Percentiles rank a stretch among this genome's conserved stretches.
Conservation (phyloP, 2,797 vertebrate species). For the Erethizon dorsatum region DNA sequence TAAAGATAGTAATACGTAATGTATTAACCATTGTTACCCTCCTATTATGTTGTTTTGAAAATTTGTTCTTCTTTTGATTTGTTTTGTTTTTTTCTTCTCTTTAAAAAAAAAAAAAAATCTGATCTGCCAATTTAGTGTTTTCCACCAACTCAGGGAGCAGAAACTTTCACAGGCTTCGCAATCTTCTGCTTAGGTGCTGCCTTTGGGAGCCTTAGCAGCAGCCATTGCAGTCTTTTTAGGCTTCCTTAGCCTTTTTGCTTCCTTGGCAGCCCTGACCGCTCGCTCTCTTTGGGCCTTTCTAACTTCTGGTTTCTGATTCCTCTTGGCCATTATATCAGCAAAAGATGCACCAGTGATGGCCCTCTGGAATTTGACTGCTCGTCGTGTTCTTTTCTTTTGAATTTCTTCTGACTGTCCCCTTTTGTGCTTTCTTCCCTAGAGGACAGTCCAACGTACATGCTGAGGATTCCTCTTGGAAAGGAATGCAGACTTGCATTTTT, state of each 20-base stretch:
- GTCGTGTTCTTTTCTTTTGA: not conserved
- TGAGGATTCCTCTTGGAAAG: not conserved
- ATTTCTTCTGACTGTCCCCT: not conserved
- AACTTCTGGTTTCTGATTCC: not conserved
- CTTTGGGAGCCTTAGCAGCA: not conserved
- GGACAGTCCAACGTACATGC: not conserved
- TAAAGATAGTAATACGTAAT: no score
- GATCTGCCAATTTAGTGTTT: not conserved
- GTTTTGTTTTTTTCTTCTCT: no score
- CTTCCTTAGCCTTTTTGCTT: not conserved
- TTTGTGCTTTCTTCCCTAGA: not conserved
- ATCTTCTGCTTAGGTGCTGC: not conserved
- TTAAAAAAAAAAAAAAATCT: no score
- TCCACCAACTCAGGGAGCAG: not conserved
- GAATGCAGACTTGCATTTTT: no score
- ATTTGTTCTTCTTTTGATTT: no score
- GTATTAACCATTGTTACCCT: no score
- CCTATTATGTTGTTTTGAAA: no score
- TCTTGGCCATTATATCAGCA: not conserved
- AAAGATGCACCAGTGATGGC: not conserved
- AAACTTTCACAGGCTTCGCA: not conserved
- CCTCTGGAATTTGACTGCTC: not conserved
- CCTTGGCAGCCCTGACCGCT: not conserved
- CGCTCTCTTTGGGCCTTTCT: not conserved
- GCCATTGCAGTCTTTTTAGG: not conserved